These are phyloP conservation scores for Allolobophora icterica DNA, from an alignment of 2,888 invertebrate species.

Conservation along the genomic window DNA sequence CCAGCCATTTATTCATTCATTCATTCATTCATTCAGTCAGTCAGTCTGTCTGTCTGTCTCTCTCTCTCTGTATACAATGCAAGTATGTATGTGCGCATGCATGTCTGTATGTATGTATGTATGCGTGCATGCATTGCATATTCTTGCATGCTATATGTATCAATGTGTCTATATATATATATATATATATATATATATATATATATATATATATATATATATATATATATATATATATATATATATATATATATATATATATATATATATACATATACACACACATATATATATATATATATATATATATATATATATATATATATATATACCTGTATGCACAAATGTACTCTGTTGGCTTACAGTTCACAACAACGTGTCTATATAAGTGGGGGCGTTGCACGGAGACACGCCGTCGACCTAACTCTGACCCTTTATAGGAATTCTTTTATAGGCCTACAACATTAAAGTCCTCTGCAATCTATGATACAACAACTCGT, in stretches of 20 bases:
- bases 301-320: no score
- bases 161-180: no score
- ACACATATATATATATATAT: no score
- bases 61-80: no score
- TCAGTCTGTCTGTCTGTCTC: neutral
- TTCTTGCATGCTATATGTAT: no score
- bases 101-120: no score
- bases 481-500: neutral
- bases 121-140: no score
- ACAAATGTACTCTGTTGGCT: neutral
- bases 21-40: neutral
- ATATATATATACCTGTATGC: no score
- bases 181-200: no score
- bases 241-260: neutral
- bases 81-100: no score
- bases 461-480: neutral
- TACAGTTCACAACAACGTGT: neutral
- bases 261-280: no score
- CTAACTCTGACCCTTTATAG: neutral
- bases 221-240: no score
- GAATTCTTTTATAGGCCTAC: neutral
- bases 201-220: neutral
- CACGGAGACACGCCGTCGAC: neutral
- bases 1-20: neutral
- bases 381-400: neutral